These are phyloP conservation scores for Bos javanicus DNA, from an alignment of 2,113 vertebrate genomes.

Conservation along the genomic window DNA sequence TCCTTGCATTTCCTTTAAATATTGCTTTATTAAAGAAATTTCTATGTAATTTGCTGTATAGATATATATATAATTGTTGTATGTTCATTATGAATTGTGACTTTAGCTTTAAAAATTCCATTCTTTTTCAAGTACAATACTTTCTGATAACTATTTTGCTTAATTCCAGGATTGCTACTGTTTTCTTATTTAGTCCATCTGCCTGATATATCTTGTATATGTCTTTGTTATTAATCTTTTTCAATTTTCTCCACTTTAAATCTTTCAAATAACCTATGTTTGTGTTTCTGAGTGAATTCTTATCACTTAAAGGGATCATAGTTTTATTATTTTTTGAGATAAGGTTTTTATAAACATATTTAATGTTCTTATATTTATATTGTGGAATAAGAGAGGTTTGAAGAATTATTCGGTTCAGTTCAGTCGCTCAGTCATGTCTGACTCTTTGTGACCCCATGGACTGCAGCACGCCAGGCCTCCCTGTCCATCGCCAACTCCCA, in stretches of 20 bases:
- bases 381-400: neutral
- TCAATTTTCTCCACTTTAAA: neutral
- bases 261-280: neutral
- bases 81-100: neutral
- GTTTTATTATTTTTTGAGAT: neutral
- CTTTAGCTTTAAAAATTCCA: neutral
- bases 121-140: neutral
- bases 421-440: fast-evolving
- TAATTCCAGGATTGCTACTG: neutral
- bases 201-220: neutral
- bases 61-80: neutral
- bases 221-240: neutral
- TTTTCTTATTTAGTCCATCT: neutral
- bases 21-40: neutral
- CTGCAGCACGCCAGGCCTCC: too few relatives aligned
- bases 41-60: neutral
- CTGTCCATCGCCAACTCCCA: too few relatives aligned
- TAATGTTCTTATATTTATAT: neutral
- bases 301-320: neutral
- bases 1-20: neutral
- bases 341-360: neutral
- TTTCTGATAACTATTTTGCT: neutral
- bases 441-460: too few relatives aligned
- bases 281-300: neutral
- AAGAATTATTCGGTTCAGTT: neutral